Evolutionary conservation across 2,888 invertebrate genomes (phyloP).

Genomic region (Nephrotoma flavescens): DNA sequence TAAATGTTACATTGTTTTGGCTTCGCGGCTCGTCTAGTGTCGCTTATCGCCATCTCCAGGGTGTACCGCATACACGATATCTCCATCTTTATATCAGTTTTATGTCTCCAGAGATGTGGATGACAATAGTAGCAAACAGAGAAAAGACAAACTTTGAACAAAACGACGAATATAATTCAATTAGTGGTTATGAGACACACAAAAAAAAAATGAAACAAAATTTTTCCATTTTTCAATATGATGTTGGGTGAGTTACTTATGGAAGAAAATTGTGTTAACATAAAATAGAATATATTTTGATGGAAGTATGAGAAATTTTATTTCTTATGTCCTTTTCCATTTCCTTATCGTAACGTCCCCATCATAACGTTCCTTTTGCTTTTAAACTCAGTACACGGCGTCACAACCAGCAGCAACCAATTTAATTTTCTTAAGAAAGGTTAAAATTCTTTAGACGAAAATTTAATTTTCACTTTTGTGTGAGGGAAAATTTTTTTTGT

Average conservation of each 20-base stretch:
- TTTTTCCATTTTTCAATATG: not conserved
- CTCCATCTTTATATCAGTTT: not conserved
- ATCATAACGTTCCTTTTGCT: not conserved
- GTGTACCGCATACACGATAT: not conserved
- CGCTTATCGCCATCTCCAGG: not conserved
- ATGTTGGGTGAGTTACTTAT: not conserved
- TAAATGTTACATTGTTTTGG: not conserved
- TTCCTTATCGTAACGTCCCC: not conserved
- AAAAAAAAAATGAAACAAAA: not conserved
- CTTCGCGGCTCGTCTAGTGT: not conserved
- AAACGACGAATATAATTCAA: not conserved
- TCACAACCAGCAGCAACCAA: not conserved
- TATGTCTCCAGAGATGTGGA: not conserved
- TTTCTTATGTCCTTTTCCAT: not conserved
- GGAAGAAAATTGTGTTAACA: not conserved
- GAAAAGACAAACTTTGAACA: not conserved
- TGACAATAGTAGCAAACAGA: not conserved
- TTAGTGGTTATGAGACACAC: not conserved
- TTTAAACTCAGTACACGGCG: not conserved
- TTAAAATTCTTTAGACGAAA: not conserved
- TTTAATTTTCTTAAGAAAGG: not conserved
- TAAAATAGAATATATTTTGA: not conserved
- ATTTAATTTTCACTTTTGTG: not conserved
- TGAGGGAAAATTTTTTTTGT: not conserved
- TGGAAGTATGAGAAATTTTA: not conserved